Percentiles rank a stretch among this genome's conserved stretches.
Evolutionary conservation across 92 coral and sea anemone genomes (phyloP).

Genomic region (Porites rus): DNA sequence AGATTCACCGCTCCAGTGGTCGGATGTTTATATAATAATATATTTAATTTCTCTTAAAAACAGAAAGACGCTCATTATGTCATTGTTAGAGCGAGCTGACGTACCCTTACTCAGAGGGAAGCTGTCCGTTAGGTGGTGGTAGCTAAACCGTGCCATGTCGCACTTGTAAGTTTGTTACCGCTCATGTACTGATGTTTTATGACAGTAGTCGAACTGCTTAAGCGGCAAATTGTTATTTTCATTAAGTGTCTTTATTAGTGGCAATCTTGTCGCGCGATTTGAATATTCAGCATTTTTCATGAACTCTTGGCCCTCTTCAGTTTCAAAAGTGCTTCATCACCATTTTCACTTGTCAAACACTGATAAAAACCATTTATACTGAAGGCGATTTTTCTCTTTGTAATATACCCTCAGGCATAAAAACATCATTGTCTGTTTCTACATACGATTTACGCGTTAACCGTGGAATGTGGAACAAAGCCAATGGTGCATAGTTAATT

Average conservation of each 20-base stretch:
- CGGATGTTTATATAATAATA: conserved; percentile 24
- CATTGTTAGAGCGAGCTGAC: conserved; percentile 19
- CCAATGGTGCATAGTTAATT: conserved; percentile 5
- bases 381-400: neutral
- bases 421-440: neutral
- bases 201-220: neutral
- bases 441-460: conserved; percentile 16
- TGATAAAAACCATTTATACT: neutral
- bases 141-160: neutral
- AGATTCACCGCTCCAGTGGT: conserved; percentile 28
- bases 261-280: conserved; percentile 14
- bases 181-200: neutral
- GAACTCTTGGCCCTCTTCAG: neutral
- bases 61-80: conserved; percentile 10
- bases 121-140: neutral
- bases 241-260: neutral
- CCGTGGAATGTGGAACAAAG: conserved; percentile 35
- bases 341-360: neutral
- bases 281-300: conserved; percentile 28
- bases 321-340: neutral
- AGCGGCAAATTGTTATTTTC: conserved; percentile 25
- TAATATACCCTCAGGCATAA: neutral
- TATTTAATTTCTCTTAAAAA: conserved; percentile 36
- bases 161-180: conserved; percentile 2
- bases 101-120: neutral